These are phyloP conservation scores for Remorina albescens DNA, from an alignment of 2,797 vertebrate genomes.

Conservation along the genomic window DNA sequence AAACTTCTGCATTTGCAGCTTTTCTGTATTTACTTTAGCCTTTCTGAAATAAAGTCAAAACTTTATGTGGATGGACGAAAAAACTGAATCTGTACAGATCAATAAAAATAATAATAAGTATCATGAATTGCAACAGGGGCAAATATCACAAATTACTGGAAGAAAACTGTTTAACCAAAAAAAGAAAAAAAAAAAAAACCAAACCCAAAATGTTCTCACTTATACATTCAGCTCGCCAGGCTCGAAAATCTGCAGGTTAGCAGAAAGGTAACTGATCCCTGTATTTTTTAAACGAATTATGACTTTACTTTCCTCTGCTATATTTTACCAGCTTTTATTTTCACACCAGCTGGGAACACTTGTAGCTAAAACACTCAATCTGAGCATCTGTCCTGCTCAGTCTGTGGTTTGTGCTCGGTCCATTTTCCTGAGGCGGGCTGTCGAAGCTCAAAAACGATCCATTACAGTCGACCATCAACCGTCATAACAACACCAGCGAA, in stretches of 20 bases:
- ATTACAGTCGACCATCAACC: neutral
- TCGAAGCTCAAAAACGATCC: neutral
- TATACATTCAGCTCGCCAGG: constrained; percentile 4
- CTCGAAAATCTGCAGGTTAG: neutral
- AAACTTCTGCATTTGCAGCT: neutral
- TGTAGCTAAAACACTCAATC: constrained; percentile 14
- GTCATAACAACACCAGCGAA: neutral
- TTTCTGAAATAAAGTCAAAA: neutral
- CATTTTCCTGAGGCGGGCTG: constrained; percentile 13
- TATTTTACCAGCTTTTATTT: constrained; percentile 48
- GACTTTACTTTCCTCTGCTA: constrained; percentile 15
- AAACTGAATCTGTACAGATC: neutral
- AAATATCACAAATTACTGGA: too few species aligned
- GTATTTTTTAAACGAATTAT: constrained; percentile 28
- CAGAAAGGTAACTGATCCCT: constrained; percentile 6
- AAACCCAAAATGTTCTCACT: neutral
- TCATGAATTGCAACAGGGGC: neutral
- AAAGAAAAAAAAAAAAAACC: too few species aligned
- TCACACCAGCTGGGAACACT: constrained; percentile 63
- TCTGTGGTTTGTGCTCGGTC: constrained; percentile 26
- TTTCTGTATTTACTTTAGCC: neutral
- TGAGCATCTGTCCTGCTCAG: constrained; percentile 24
- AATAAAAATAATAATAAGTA: neutral
- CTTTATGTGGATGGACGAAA: neutral
- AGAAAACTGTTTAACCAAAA: too few species aligned